Evolutionary conservation across 2,797 vertebrate genomes (phyloP).

Genomic region (Tapera naevia): DNA sequence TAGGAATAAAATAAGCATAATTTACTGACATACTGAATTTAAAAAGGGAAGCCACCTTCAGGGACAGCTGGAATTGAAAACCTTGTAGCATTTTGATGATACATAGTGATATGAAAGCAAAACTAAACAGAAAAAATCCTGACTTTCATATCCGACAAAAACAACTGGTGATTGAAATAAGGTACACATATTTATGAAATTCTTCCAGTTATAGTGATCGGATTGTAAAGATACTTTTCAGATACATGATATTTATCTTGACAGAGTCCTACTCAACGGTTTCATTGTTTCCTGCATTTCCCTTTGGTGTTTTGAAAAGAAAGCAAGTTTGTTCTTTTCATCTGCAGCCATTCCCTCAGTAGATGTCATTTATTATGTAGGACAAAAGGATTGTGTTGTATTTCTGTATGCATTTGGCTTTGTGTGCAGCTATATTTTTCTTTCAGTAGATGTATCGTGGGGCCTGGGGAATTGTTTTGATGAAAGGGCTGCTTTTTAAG

Average conservation of each 20-base stretch:
- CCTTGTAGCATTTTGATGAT: neutral
- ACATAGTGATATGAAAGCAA: neutral
- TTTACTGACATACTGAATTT: neutral
- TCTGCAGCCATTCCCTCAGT: constrained; percentile 20
- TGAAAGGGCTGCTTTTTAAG: constrained; percentile 6
- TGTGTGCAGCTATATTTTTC: constrained; percentile 22
- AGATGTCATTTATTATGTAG: constrained; percentile 12
- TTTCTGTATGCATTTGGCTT: constrained; percentile 22
- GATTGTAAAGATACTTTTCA: constrained; percentile 54
- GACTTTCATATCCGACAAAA: neutral
- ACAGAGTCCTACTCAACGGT: constrained; percentile 45
- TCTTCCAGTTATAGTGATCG: constrained; percentile 12
- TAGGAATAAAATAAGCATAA: neutral
- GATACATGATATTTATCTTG: constrained; percentile 38
- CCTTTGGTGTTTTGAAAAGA: constrained; percentile 36
- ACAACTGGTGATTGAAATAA: neutral
- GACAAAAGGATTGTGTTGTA: neutral
- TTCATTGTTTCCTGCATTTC: constrained; percentile 43
- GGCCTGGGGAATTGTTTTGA: constrained; percentile 19
- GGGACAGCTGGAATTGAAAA: neutral
- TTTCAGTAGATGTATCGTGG: constrained; percentile 9
- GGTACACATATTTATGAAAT: neutral
- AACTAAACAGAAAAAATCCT: neutral
- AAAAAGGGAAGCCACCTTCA: neutral
- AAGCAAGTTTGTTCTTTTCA: constrained; percentile 49